These are phyloP conservation scores for Limnodromus scolopaceus DNA, from an alignment of 2,797 vertebrate genomes.

Conservation along the genomic window DNA sequence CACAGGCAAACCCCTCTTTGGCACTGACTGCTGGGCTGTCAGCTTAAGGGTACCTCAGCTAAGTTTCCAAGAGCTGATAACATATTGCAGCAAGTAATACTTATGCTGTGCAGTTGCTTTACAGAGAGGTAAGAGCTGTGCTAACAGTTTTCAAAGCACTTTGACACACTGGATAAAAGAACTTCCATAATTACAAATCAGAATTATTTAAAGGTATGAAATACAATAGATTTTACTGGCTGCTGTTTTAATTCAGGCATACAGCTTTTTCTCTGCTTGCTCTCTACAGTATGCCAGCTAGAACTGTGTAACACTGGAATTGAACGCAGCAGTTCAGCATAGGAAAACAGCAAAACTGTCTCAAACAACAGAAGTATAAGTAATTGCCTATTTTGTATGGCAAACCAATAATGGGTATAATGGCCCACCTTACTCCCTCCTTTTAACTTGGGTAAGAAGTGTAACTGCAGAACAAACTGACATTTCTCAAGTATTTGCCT, in stretches of 20 bases:
- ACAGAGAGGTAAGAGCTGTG: neutral
- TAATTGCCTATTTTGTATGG: neutral
- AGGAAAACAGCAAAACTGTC: neutral
- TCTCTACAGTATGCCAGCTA: neutral
- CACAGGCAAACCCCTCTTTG: neutral
- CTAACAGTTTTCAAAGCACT: neutral
- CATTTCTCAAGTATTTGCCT: neutral
- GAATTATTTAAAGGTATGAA: neutral
- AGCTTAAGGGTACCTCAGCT: neutral
- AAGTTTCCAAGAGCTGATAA: neutral
- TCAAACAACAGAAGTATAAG: neutral
- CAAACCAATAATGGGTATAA: neutral
- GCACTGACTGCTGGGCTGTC: neutral
- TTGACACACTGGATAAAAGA: neutral
- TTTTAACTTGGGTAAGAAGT: neutral
- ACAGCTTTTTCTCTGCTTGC: neutral
- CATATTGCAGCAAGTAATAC: neutral
- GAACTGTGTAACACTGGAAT: neutral
- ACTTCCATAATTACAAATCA: neutral
- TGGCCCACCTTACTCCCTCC: neutral
- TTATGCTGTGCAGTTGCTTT: neutral
- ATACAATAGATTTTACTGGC: neutral
- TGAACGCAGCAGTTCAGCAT: neutral
- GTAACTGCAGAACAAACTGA: neutral
- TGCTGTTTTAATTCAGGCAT: neutral